Conservation (phyloP, 1,140 invertebrate species). For the Trachymyrmex cornetzi region DNA sequence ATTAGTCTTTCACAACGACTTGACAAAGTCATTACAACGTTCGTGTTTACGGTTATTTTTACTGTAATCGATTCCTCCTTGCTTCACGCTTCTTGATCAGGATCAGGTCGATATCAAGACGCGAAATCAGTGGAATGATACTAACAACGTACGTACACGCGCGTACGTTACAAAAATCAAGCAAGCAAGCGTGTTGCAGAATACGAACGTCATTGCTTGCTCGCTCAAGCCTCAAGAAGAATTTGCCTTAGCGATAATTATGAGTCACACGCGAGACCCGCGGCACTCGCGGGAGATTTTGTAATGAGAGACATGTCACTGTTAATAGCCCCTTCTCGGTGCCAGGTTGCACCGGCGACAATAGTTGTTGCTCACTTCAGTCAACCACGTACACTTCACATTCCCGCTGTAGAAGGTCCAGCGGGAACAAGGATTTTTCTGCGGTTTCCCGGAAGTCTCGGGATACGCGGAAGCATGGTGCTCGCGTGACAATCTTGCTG, state of each 20-base stretch:
- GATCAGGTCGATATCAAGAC: not conserved
- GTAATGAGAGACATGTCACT: conserved; percentile 41
- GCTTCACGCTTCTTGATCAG: not conserved
- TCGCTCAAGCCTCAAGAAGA: conserved; percentile 42
- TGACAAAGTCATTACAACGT: conserved; percentile 15
- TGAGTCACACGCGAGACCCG: conserved; percentile 33
- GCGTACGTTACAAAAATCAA: conserved; percentile 32
- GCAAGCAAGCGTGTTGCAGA: conserved; percentile 5
- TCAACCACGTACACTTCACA: not conserved
- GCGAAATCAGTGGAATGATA: conserved; percentile 11
- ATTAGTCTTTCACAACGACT: conserved; percentile 27
- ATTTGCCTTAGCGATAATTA: conserved; percentile 51
- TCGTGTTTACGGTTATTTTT: conserved; percentile 23
- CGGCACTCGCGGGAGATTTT: conserved; percentile 28
- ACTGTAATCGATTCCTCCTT: conserved; percentile 15
- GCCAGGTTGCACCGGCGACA: not conserved
- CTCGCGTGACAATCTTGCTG: conserved; percentile 1
- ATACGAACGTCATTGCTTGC: conserved; percentile 44
- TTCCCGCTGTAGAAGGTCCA: not conserved
- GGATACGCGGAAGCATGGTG: conserved; percentile 2
- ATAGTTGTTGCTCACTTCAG: not conserved
- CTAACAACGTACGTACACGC: not conserved
- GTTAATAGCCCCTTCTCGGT: conserved; percentile 1
- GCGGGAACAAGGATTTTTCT: not conserved
- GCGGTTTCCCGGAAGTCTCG: not conserved